A percentile compares a stretch with the other conserved stretches of the same genome.
phyloP scores from a whole-genome alignment of 2,113 vertebrate species.

The Casuarius casuarius region DNA sequence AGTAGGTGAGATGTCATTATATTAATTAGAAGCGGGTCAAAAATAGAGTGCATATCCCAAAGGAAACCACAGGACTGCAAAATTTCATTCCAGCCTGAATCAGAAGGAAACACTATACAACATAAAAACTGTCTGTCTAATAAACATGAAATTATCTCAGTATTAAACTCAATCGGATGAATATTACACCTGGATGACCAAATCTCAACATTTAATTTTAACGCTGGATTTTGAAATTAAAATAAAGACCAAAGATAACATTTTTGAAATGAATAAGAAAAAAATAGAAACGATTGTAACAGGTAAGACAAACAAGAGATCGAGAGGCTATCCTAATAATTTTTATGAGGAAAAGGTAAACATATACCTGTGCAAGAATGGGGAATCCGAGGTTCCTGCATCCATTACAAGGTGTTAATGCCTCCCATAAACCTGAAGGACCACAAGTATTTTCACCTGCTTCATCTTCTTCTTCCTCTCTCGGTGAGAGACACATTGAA shows the following conservation, averaged over 20 bases:
- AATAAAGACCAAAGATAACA: background rate
- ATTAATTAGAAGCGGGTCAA: slow-evolving; percentile 17
- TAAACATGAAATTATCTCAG: background rate
- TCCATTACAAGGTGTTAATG: slow-evolving; percentile 93
- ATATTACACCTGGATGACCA: background rate
- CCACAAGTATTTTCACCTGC: slow-evolving; percentile 87
- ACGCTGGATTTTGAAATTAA: background rate
- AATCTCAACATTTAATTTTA: background rate
- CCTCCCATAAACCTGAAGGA: slow-evolving; percentile 93
- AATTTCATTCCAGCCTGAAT: background rate
- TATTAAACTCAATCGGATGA: background rate
- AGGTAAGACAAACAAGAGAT: background rate
- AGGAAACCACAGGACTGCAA: background rate
- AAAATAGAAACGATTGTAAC: background rate
- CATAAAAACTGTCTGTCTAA: background rate
- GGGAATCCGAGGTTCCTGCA: slow-evolving; percentile 93
- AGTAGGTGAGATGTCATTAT: background rate
- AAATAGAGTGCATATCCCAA: slow-evolving; percentile 13
- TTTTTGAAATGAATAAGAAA: background rate
- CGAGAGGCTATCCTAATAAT: background rate
- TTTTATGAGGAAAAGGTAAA: background rate
- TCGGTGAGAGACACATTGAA: slow-evolving; percentile 78
- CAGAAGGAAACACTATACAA: background rate
- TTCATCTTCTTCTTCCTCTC: slow-evolving; percentile 86
- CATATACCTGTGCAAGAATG: slow-evolving; percentile 87